phyloP scores from a whole-genome alignment of 2,797 vertebrate genomes.

The Spinibarbus caldwelli region DNA sequence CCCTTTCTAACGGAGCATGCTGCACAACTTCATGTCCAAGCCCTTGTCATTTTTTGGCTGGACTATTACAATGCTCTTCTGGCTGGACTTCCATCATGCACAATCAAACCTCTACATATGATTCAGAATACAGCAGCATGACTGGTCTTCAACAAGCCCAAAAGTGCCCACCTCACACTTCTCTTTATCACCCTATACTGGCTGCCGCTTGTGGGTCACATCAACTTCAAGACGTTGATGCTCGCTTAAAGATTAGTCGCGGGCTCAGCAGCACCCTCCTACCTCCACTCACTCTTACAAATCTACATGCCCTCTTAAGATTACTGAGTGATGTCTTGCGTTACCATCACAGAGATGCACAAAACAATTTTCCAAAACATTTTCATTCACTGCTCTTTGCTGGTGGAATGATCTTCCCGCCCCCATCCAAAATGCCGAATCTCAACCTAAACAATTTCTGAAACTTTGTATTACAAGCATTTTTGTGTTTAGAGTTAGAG shows the following conservation, averaged over 20 bases:
- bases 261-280: not conserved
- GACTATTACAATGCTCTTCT: not conserved
- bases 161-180: not conserved
- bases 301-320: not conserved
- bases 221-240: not conserved
- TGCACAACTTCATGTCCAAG: not conserved
- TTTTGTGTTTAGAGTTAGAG: not conserved
- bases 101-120: not conserved
- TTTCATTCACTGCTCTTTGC: not conserved
- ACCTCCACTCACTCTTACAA: not conserved
- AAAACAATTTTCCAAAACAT: not conserved
- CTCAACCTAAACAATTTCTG: not conserved
- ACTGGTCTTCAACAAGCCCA: not conserved
- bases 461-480: not conserved
- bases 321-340: not conserved
- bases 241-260: not conserved
- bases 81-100: not conserved
- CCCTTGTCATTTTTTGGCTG: not conserved
- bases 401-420: not conserved
- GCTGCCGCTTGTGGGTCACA: not conserved
- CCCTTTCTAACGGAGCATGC: not conserved
- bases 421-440: not conserved
- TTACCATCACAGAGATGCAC: not conserved
- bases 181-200: not conserved
- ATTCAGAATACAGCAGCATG: not conserved